Percentiles rank a stretch among this genome's conserved stretches.
These are phyloP conservation scores for Gallinago stenura DNA, from an alignment of 2,797 vertebrate species.

Conservation along the genomic window DNA sequence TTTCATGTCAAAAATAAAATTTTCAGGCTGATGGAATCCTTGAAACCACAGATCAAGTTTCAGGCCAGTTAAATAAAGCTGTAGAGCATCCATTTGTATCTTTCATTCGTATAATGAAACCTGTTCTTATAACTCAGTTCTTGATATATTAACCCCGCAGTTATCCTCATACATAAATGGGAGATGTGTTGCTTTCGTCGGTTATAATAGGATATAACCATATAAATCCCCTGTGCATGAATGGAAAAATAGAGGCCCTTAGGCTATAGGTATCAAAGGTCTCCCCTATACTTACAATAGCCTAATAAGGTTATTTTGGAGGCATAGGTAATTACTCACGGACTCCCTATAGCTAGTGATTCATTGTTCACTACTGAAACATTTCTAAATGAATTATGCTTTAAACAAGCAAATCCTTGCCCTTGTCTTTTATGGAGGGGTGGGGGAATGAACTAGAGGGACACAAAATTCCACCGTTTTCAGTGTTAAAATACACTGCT, in stretches of 20 bases:
- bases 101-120: constrained; percentile 62
- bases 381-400: constrained; percentile 57
- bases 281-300: constrained; percentile 56
- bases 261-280: constrained; percentile 56
- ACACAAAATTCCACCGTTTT: background rate
- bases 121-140: constrained; percentile 51
- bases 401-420: constrained; percentile 61
- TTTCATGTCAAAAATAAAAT: constrained; percentile 44
- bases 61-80: constrained; percentile 42
- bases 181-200: constrained; percentile 62
- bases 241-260: constrained; percentile 51
- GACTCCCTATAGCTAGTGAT: constrained; percentile 37
- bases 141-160: constrained; percentile 56
- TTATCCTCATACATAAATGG: constrained; percentile 56
- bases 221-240: constrained; percentile 55
- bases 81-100: constrained; percentile 54
- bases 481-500: background rate
- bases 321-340: constrained; percentile 50
- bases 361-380: constrained; percentile 53
- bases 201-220: constrained; percentile 44
- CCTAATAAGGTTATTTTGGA: constrained; percentile 68
- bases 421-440: background rate
- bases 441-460: background rate
- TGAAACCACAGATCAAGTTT: constrained; percentile 54
- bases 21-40: constrained; percentile 45